A percentile compares a stretch with the other conserved stretches of the same genome.
Conservation (phyloP, 1,140 invertebrate species). For the Lerema accius region DNA sequence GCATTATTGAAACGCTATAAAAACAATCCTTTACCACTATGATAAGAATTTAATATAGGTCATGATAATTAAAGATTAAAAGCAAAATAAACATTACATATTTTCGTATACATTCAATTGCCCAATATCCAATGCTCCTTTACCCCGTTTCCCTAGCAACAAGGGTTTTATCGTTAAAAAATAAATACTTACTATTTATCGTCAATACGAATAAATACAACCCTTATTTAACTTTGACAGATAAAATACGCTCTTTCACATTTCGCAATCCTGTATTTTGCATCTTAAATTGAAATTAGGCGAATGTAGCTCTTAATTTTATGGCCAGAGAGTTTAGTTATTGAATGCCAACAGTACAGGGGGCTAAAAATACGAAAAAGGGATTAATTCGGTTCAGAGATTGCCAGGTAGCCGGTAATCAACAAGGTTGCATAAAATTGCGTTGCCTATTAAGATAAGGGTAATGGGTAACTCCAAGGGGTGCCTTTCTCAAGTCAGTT, state of each 20-base stretch:
- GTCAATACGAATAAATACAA: conserved; percentile 24
- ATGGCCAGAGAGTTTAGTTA: neutral
- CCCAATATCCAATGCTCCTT: too few species aligned
- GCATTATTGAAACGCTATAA: too few species aligned
- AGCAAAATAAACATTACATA: too few species aligned
- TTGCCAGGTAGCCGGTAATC: conserved; percentile 32
- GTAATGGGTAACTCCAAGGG: conserved; percentile 24
- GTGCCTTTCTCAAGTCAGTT: conserved; percentile 9
- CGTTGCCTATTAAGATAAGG: conserved; percentile 38
- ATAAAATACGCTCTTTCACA: conserved; percentile 10
- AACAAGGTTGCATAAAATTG: conserved; percentile 38
- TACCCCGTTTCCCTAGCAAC: too few species aligned
- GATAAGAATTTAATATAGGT: too few species aligned
- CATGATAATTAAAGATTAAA: too few species aligned
- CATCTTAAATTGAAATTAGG: neutral
- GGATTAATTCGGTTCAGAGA: conserved; percentile 36
- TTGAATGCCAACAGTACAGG: neutral
- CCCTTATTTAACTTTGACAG: conserved; percentile 14
- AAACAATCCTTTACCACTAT: too few species aligned
- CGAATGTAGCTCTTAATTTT: neutral
- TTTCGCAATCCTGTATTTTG: neutral
- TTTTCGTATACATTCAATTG: too few species aligned
- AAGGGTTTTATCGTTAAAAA: too few species aligned
- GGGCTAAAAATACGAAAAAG: conserved; percentile 22
- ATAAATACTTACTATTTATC: too few species aligned